Evolutionary conservation across 1,140 invertebrate species (phyloP), one percentile per base, ranked within the genome.

Genomic region (Scaptomyza pallida): DNA sequence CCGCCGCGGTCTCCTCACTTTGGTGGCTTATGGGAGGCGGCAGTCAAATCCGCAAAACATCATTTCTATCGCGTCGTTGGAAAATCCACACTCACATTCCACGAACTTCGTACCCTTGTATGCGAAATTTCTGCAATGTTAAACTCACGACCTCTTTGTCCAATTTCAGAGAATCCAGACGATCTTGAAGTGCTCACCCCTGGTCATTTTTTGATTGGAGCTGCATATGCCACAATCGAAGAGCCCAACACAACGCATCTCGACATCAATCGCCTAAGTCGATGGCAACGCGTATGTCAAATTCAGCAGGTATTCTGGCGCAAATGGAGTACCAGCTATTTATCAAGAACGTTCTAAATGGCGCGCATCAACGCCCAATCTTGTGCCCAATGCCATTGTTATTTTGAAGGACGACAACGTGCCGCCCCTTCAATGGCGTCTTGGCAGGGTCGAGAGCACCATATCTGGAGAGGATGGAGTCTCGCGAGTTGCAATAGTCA

Each of bases 231-330:
- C 26, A 30, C 26, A 30, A 30, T 30, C 26, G 5, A 30, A 30
- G 26, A 30, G 6, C 26, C 26, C 5, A 6, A 9, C 8, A 30
- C 26, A 30, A 51, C 40, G 6, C 40, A 45, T 55, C 17, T 63
- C n/a, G 30, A 35, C 23, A 5, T 55, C 16, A 4, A 45, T 55
- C 40, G 48, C n/a, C n/a, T 63, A 12, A 52, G 48, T n/a, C 60
- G 40, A 1, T 62, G 60, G 50, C 50, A 63, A 9, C 40, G 23
- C 10, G 21, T 63, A 1, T 63, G 48, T 13, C 48, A 63, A 52
- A 54, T 44, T 26, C 48, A 21, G 48, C 40, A 54, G 45, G n/a
- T 2, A 3, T 62, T 62, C 15, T 52, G 47, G 37, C 10, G 17
- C 9, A 44, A 41, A 30, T 44, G 60, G 37, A 52, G 37, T 15